Evolutionary conservation across 2,888 invertebrate genomes (phyloP).

Genomic region (Oscheius myriophilus): DNA sequence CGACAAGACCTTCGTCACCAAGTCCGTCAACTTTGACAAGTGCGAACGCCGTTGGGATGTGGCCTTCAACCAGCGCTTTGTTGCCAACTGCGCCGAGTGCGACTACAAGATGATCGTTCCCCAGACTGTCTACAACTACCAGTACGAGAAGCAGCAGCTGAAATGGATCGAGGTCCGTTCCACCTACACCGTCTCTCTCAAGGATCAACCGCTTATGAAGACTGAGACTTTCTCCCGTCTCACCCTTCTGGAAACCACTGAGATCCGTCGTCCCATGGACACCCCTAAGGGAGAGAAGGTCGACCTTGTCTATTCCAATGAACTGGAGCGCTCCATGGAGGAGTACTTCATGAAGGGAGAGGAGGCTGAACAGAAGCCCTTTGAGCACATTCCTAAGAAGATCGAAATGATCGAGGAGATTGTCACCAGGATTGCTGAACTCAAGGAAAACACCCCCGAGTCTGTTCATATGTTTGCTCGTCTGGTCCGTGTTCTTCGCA

Average conservation of each 20-base stretch:
- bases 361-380: constrained; percentile 41
- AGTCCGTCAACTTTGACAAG: constrained; percentile 72
- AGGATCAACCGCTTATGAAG: constrained; percentile 46
- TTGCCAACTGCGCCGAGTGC: constrained; percentile 45
- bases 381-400: constrained; percentile 47
- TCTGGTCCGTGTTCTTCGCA: constrained; percentile 60
- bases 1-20: constrained; percentile 47
- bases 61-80: constrained; percentile 41
- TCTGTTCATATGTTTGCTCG: constrained; percentile 35
- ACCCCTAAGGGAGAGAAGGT: constrained; percentile 42
- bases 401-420: constrained; percentile 44
- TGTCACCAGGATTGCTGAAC: constrained; percentile 41
- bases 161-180: constrained; percentile 50
- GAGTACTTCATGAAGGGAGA: constrained; percentile 58
- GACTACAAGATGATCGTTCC: constrained; percentile 40
- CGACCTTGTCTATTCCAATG: constrained; percentile 47
- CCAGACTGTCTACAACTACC: constrained; percentile 49
- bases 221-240: constrained; percentile 44
- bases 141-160: constrained; percentile 36
- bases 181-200: constrained; percentile 41
- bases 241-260: constrained; percentile 34
- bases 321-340: constrained; percentile 51
- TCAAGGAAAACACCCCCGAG: constrained; percentile 28
- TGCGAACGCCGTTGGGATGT: constrained; percentile 68
- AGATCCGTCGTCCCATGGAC: constrained; percentile 41